Base-by-base conservation (phyloP, 2,888 invertebrate species). In the Drosophila maculinotata region DNA sequence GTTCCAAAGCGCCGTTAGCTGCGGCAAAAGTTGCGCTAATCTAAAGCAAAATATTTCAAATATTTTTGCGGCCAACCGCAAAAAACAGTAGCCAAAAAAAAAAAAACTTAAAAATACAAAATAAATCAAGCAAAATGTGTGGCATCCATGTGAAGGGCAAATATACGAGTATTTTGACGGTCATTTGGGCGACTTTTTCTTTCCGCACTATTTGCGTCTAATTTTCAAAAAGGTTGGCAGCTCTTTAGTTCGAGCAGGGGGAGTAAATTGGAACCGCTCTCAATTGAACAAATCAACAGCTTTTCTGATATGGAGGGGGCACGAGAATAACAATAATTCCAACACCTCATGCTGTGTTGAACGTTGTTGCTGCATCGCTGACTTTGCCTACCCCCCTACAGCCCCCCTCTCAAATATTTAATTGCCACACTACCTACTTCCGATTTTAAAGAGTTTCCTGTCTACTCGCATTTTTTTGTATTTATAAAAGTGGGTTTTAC, bases 151-250 rank as follows among this genome's bases (percentile, higher is more conserved):
- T 67, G 83, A 82, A 85, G 86, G 70, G 70, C 76, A 84, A 54
- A 66, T 36, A 49, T 42, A 47, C 30, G 28, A 39, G 45, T 25
- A 56, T 59, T 60, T 62, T 68, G 70, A 59, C 47, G 79, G 67
- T 74, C 67, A 68, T 70, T 65, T 60, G 39, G 31, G 14, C 33
- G 38, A 23, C 15, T 54, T 25, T 65, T 52, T 44, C 47, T 75
- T 76, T 73, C 76, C 66, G 82, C 88, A 70, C 83, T 83, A 85
- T 82, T 87, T 83, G 72, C 48, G 49, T 10, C 79, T 79, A 83
- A 83, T 87, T 87, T 67, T 47, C 23, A 44, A 64, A 44, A 52
- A 44, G 38, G 51, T 35, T 48, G 44, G 9, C 62, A 57, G 56
- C 70, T 74, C 44, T 74, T 87, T 85, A 87, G 87, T 84, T 87